Evolutionary conservation across 2,113 vertebrate genomes (phyloP).

Genomic region (Bombycilla garrulus): DNA sequence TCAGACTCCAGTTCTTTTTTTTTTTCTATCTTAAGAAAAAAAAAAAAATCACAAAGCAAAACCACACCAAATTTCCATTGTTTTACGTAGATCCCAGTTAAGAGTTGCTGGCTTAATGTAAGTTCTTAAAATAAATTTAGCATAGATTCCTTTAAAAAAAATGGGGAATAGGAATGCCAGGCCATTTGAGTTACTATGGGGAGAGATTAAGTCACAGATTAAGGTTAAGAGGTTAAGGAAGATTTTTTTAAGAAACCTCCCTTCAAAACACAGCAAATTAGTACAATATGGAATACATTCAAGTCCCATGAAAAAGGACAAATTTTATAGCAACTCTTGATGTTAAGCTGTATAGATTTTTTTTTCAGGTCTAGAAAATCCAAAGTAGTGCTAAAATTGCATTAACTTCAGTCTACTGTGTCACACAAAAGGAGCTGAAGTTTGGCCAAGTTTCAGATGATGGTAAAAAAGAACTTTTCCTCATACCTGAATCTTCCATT

Average conservation of each 20-base stretch:
- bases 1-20: background rate
- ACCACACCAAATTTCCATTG: background rate
- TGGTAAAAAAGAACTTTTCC: background rate
- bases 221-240: too few relatives aligned
- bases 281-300: background rate
- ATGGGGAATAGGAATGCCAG: background rate
- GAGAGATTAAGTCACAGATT: background rate
- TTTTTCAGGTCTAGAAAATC: background rate
- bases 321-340: background rate
- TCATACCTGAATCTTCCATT: constrained; percentile 84
- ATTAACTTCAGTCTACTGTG: background rate
- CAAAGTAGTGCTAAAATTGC: background rate
- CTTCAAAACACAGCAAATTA: background rate
- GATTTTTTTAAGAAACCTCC: background rate
- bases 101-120: background rate
- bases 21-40: background rate
- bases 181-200: background rate
- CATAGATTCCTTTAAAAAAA: background rate
- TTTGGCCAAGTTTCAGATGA: background rate
- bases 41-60: background rate
- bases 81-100: background rate
- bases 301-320: background rate
- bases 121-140: background rate
- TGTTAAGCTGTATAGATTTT: background rate
- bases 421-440: background rate